A percentile compares a stretch with the other conserved stretches of the same genome.
Evolutionary conservation across 2,797 vertebrate species (phyloP).

Genomic region (Sebastes paucispinis): DNA sequence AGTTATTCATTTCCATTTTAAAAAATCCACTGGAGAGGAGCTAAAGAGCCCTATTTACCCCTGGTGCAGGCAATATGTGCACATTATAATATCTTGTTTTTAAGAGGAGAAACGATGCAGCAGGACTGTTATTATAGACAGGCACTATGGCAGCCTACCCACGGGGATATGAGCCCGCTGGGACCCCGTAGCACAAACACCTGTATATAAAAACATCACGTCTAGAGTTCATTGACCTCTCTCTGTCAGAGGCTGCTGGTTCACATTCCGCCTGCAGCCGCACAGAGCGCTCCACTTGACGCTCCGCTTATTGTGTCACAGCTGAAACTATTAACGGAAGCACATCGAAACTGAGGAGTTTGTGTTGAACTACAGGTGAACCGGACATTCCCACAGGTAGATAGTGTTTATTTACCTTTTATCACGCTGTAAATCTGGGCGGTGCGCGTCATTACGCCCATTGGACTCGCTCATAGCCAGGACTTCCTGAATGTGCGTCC

Average conservation of each 20-base stretch:
- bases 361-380: not conserved
- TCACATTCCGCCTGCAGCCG: constrained; percentile 1
- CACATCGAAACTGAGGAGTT: not conserved
- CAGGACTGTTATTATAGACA: not conserved
- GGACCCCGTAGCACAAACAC: constrained; percentile 59
- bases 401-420: not conserved
- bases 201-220: constrained; percentile 18
- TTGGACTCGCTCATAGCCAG: not conserved
- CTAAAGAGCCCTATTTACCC: no score
- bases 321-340: not conserved
- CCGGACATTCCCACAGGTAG: not conserved
- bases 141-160: constrained; percentile 23
- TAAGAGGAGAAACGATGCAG: not conserved
- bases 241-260: constrained; percentile 46
- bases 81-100: not conserved
- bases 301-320: not conserved
- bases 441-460: constrained; percentile 29
- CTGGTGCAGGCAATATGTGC: not conserved
- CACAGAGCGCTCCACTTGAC: not conserved
- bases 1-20: no score
- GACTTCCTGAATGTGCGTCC: constrained; percentile 68
- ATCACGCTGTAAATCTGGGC: constrained; percentile 22
- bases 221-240: constrained; percentile 75
- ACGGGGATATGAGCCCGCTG: constrained; percentile 22
- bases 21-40: no score